phyloP scores from a whole-genome alignment of 1,140 invertebrate genomes.

The Zaprionus kolodkinae region DNA sequence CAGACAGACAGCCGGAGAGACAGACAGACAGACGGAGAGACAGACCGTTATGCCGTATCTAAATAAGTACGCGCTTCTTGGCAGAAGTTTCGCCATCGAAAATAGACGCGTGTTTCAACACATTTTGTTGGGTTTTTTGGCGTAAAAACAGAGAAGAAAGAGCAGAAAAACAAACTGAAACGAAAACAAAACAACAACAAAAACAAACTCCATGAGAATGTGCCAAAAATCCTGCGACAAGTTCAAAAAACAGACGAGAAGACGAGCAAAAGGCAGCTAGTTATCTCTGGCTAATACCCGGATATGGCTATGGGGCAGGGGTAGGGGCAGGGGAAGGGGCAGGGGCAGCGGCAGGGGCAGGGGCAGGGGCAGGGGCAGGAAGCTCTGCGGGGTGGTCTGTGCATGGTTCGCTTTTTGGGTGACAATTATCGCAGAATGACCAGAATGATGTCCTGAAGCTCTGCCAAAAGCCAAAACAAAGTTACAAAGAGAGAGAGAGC shows the following conservation, averaged over 20 bases:
- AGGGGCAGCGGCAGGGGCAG: too few species aligned
- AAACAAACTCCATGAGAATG: background rate
- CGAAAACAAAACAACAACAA: conserved; percentile 4
- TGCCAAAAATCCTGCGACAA: conserved; percentile 20
- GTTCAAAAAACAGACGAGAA: conserved; percentile 20
- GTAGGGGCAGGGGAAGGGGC: too few species aligned
- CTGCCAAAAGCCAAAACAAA: conserved; percentile 50
- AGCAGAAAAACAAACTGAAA: conserved; percentile 23
- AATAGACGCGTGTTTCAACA: conserved; percentile 76
- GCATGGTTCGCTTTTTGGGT: background rate
- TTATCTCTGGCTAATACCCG: conserved; percentile 42
- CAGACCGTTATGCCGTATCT: conserved; percentile 55
- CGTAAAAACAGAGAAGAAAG: background rate
- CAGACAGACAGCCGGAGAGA: background rate
- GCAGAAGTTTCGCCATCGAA: conserved; percentile 56
- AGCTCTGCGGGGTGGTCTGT: background rate
- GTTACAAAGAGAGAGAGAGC: conserved; percentile 26
- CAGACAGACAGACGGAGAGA: conserved; percentile 6
- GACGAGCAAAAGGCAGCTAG: conserved; percentile 21
- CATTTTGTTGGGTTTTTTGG: conserved; percentile 59
- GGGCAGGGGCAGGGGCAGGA: too few species aligned
- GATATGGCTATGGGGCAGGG: background rate
- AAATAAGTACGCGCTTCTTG: conserved; percentile 78
- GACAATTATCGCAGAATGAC: conserved; percentile 65
- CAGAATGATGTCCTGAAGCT: conserved; percentile 21